Conservation (phyloP, 2,888 invertebrate species). For the Dastarcus helophoroides region DNA sequence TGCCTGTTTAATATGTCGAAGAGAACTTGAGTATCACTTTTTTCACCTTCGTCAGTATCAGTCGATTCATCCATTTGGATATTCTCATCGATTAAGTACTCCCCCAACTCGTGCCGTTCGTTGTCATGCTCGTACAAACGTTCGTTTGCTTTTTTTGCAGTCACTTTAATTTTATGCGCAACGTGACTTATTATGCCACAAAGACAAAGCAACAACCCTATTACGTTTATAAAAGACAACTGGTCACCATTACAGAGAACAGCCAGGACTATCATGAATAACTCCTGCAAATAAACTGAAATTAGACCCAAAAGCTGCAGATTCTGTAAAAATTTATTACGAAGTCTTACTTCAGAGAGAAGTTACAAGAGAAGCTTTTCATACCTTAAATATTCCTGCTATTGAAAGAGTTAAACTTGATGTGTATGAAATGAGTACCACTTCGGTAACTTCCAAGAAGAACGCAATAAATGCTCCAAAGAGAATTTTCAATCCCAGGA, state of each 20-base stretch:
- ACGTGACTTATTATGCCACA: constrained; percentile 81
- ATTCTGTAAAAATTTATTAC: no score
- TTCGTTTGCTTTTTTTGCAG: constrained; percentile 10
- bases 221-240: constrained; percentile 67
- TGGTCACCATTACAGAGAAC: constrained; percentile 78
- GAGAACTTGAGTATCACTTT: constrained; percentile 40
- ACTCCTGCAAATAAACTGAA: constrained; percentile 60
- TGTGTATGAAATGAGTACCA: constrained; percentile 82
- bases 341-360: neutral
- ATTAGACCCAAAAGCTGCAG: no score
- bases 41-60: constrained; percentile 21
- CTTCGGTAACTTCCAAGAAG: constrained; percentile 91
- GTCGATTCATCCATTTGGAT: constrained; percentile 17
- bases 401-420: constrained; percentile 94
- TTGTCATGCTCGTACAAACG: constrained; percentile 21
- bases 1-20: constrained; percentile 39
- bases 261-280: constrained; percentile 81
- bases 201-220: constrained; percentile 79
- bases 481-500: constrained; percentile 45
- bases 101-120: constrained; percentile 27
- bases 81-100: constrained; percentile 26
- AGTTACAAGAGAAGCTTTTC: neutral
- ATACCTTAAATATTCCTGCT: constrained; percentile 92
- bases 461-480: constrained; percentile 81
- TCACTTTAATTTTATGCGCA: constrained; percentile 48